A percentile compares a stretch with the other conserved stretches of the same genome.
phyloP scores from a whole-genome alignment of 2,113 vertebrate species.

The Entelurus aequoreus region DNA sequence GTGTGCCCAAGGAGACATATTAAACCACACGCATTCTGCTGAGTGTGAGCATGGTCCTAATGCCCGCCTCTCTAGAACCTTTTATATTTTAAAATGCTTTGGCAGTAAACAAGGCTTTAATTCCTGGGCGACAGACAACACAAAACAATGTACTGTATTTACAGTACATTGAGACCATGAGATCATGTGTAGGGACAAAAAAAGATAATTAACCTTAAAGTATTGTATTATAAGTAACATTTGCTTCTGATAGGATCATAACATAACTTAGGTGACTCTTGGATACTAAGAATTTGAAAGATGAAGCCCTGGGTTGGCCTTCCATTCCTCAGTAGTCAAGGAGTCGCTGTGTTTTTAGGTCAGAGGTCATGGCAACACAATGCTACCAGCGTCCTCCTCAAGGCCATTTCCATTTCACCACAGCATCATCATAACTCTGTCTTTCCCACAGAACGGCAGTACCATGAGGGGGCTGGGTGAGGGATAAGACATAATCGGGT shows the following conservation, averaged over 20 bases:
- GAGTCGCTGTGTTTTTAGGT: conserved; percentile 46
- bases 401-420: conserved; percentile 51
- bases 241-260: neutral
- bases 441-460: no score
- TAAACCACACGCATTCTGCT: no score
- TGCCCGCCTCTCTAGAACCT: no score
- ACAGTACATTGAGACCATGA: neutral
- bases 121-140: neutral
- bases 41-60: no score
- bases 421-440: conserved; percentile 33
- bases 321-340: conserved; percentile 53
- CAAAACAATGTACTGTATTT: neutral
- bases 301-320: conserved; percentile 32
- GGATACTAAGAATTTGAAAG: conserved; percentile 4
- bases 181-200: neutral
- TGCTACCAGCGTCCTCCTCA: conserved; percentile 57
- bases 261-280: neutral
- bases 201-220: neutral
- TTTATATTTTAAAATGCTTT: neutral
- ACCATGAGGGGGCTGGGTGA: no score
- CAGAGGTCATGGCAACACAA: conserved; percentile 45
- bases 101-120: neutral
- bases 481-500: no score
- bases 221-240: neutral
- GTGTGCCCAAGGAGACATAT: no score